Percentiles rank a stretch among this genome's conserved stretches.
Conservation (phyloP, 1,140 invertebrate genomes). For the Magallana angulata region DNA sequence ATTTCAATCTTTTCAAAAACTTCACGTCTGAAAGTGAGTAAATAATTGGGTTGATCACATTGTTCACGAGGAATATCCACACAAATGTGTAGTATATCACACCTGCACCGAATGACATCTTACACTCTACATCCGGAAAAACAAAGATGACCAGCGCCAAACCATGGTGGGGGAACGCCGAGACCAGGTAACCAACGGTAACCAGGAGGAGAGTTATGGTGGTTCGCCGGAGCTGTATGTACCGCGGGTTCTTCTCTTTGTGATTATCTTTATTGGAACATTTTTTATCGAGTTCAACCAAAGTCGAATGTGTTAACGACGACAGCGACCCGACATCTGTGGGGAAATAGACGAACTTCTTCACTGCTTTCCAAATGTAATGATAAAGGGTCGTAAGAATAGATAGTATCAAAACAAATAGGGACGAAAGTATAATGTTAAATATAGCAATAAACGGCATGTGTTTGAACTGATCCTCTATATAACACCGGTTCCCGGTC, state of each 20-base stretch:
- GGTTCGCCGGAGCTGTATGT: conserved; percentile 28
- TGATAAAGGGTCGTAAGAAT: conserved; percentile 43
- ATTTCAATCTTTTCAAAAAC: conserved; percentile 41
- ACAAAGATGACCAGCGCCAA: conserved; percentile 41
- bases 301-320: not conserved
- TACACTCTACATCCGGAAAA: conserved; percentile 20
- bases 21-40: conserved; percentile 52
- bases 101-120: conserved; percentile 34
- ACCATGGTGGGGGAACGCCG: conserved; percentile 47
- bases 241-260: not conserved
- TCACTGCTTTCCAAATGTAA: conserved; percentile 18
- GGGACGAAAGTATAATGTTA: conserved; percentile 10
- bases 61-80: conserved; percentile 47
- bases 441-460: conserved; percentile 5
- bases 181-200: conserved; percentile 47
- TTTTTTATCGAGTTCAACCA: not conserved
- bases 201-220: conserved; percentile 30
- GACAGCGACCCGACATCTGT: not conserved
- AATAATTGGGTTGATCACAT: conserved; percentile 52
- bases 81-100: conserved; percentile 50
- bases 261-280: not conserved
- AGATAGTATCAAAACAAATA: conserved; percentile 44
- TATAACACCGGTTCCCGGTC: conserved; percentile 44
- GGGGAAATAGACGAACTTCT: not conserved
- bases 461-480: conserved; percentile 27